phyloP scores from a whole-genome alignment of 2,888 invertebrate species.

The Lithophane socia region DNA sequence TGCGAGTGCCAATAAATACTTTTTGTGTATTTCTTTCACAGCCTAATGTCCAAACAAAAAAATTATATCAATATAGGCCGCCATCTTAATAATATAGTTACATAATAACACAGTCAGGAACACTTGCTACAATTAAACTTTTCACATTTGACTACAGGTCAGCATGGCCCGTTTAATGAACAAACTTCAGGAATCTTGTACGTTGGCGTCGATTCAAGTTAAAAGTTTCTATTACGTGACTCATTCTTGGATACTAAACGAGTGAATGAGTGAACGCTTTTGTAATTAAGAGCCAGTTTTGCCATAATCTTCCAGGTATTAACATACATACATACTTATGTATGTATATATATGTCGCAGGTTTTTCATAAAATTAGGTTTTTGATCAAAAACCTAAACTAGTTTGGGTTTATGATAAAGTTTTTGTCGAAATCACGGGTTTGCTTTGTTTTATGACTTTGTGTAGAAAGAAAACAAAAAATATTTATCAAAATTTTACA shows the following conservation, averaged over 20 bases:
- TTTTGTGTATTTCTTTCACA: neutral
- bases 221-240: slow-evolving; percentile 49
- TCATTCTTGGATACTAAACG: neutral
- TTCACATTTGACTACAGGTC: slow-evolving; percentile 68
- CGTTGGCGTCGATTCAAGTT: slow-evolving; percentile 57
- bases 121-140: slow-evolving; percentile 67
- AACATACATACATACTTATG: no score
- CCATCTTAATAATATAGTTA: slow-evolving; percentile 25
- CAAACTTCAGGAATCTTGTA: slow-evolving; percentile 68
- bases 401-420: no score
- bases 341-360: no score
- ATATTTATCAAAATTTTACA: no score
- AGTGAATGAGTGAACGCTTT: neutral
- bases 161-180: slow-evolving; percentile 64
- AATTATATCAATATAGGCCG: slow-evolving; percentile 14
- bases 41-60: neutral
- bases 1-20: neutral
- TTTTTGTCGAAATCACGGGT: no score
- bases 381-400: no score
- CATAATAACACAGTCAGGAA: slow-evolving; percentile 49
- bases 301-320: neutral
- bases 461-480: no score
- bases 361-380: no score
- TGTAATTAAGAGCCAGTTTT: neutral
- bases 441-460: no score